Base-by-base conservation (phyloP, 2,888 invertebrate species). In the Lamellibrachia satsuma region DNA sequence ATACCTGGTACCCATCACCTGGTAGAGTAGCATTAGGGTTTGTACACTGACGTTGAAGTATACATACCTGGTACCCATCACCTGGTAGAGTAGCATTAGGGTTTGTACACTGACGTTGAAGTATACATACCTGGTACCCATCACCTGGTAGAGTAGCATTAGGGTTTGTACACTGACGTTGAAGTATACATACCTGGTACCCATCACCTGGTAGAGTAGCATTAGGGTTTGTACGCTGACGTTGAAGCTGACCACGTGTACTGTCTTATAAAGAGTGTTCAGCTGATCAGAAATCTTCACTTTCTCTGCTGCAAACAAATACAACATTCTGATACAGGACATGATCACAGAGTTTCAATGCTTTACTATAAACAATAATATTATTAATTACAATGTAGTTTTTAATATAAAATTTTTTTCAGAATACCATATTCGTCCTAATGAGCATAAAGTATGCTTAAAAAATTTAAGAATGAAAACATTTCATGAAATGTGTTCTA, bases 241-340 rank as follows among this genome's bases (percentile, higher is more conserved):
- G 95, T 97, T 98, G 95, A 98, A 98, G 94, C 97, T 98, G 0
- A 98, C 98, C 94, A 98, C 96, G 95, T 98, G 98, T 0, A 98
- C 98, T 92, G 98, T 97, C 95, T 98, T 97, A 96, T 98, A 98
- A 94, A 99, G 97, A 0, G 98, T 98, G 95, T 98, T 97, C 39
- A 98, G 96, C 95, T 98, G 98, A 52, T 97, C 97, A 0, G 97
- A 95, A 0, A 98, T 93, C 91, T 94, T 95, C 55, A 95, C 94
- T 91, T 94, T 93, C 55, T 96, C 95, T 93, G 94, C 96, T 96
- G 94, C 3, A 93, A 92, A 39, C 39, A 39, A 39, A 39, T 39
- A 39, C 39, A 39, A 39, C 39, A 39, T 39, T 39, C 39, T 39
- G 39, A 39, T 39, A 39, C 39, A 39, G 39, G 60, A 57, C 52